A percentile compares a stretch with the other conserved stretches of the same genome.
phyloP scores from a whole-genome alignment of 2,797 vertebrate species.

The Centroberyx gerrardi region DNA sequence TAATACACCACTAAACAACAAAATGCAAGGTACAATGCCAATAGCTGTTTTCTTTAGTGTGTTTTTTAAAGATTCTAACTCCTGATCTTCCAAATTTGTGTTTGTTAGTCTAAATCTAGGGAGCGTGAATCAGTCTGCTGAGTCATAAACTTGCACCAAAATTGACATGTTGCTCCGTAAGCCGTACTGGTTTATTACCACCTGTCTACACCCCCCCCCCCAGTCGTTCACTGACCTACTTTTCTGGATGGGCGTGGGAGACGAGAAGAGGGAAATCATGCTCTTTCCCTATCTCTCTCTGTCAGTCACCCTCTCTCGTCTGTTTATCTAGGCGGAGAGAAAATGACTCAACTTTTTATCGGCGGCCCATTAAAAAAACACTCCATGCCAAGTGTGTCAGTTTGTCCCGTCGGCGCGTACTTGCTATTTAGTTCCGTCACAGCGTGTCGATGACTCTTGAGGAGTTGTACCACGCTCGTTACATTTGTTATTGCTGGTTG shows the following conservation, averaged over 20 bases:
- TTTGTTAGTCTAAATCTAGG: too few relatives aligned
- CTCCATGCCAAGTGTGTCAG: conserved; percentile 27
- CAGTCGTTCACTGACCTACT: conserved; percentile 36
- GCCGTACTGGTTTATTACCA: neutral
- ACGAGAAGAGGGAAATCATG: conserved; percentile 14
- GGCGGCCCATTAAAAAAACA: conserved; percentile 4
- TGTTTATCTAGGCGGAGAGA: conserved; percentile 14
- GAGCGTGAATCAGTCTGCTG: too few relatives aligned
- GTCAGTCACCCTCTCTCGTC: neutral
- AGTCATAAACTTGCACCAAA: neutral
- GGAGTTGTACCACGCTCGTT: neutral
- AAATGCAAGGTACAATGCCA: too few relatives aligned
- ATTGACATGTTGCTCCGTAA: neutral
- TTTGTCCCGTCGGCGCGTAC: conserved; percentile 23
- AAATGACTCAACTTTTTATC: conserved; percentile 11
- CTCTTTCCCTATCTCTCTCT: neutral
- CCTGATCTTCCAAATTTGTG: too few relatives aligned
- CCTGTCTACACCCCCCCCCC: conserved; percentile 5
- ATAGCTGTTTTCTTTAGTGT: too few relatives aligned
- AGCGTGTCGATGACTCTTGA: neutral
- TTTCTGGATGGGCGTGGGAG: conserved; percentile 20
- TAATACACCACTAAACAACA: too few relatives aligned
- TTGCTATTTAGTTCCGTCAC: neutral
- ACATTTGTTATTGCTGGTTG: too few relatives aligned
- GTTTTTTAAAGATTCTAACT: too few relatives aligned